Evolutionary conservation across 2,113 vertebrate genomes (phyloP).

Genomic region (Nesospiza acunhae): DNA sequence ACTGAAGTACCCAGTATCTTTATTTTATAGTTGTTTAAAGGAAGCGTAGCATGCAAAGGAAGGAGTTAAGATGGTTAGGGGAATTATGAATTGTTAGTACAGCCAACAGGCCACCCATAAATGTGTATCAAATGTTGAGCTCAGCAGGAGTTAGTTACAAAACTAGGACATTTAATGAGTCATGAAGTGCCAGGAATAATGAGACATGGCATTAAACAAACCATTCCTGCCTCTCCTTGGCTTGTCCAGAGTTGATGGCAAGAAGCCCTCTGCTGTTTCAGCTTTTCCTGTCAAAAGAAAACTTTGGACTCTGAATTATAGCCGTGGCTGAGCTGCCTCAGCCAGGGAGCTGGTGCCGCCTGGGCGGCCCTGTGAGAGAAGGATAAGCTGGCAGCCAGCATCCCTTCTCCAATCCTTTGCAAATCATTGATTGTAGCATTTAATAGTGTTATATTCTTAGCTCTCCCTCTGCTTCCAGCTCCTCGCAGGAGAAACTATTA

Average conservation of each 20-base stretch:
- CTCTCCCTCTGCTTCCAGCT: neutral
- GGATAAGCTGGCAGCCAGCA: neutral
- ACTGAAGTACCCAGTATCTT: neutral
- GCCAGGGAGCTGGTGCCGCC: neutral
- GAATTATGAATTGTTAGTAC: slow-evolving; percentile 31
- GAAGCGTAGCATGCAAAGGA: neutral
- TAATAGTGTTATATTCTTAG: neutral
- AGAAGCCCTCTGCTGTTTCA: slow-evolving; percentile 50
- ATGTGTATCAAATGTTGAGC: slow-evolving; percentile 55
- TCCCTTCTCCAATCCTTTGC: neutral
- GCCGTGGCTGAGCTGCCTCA: neutral
- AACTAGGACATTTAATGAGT: slow-evolving; percentile 60
- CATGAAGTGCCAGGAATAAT: slow-evolving; percentile 47
- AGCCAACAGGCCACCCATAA: slow-evolving; percentile 46
- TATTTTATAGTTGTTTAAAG: neutral
- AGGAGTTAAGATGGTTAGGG: slow-evolving; percentile 26
- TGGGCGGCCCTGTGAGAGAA: neutral
- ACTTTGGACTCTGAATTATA: slow-evolving; percentile 13
- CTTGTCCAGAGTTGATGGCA: slow-evolving; percentile 7
- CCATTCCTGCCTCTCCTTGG: slow-evolving; percentile 37
- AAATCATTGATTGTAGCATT: neutral
- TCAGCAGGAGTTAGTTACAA: slow-evolving; percentile 59
- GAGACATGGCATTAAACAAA: slow-evolving; percentile 46
- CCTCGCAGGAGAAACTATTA: neutral
- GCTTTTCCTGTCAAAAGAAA: slow-evolving; percentile 27